Percentiles rank a stretch among this genome's conserved stretches.
phyloP scores from a whole-genome alignment of 2,797 vertebrate species.

The Sarcophilus harrisii region DNA sequence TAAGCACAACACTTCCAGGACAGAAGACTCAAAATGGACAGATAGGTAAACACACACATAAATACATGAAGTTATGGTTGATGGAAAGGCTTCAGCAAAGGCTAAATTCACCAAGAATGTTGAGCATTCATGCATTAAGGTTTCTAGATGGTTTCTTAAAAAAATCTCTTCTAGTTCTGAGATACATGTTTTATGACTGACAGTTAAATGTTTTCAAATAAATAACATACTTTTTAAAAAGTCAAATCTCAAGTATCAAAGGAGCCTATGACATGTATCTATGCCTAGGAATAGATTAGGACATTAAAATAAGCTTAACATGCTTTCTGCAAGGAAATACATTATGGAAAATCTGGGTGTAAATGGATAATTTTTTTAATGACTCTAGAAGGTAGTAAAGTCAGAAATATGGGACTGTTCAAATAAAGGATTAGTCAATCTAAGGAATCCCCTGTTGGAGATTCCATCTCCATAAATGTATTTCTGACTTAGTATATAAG shows the following conservation, averaged over 20 bases:
- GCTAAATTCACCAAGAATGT: not conserved
- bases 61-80: not conserved
- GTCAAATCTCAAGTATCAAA: not conserved
- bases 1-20: not conserved
- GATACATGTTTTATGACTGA: not conserved
- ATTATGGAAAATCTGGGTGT: not conserved
- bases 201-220: not conserved
- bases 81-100: not conserved
- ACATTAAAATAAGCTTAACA: not conserved
- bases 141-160: not conserved
- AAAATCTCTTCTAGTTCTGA: not conserved
- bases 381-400: not conserved
- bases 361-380: not conserved
- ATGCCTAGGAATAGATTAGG: not conserved
- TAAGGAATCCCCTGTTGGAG: not conserved
- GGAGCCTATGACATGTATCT: too few relatives aligned
- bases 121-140: not conserved
- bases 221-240: not conserved
- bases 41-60: too few relatives aligned
- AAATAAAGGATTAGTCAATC: not conserved
- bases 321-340: not conserved
- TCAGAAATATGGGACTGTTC: not conserved
- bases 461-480: not conserved
- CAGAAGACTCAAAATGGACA: not conserved
- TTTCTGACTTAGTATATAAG: not conserved